Evolutionary conservation across 2,888 invertebrate genomes (phyloP), one percentile per base, ranked within the genome.

Genomic region (Patella pellucida): DNA sequence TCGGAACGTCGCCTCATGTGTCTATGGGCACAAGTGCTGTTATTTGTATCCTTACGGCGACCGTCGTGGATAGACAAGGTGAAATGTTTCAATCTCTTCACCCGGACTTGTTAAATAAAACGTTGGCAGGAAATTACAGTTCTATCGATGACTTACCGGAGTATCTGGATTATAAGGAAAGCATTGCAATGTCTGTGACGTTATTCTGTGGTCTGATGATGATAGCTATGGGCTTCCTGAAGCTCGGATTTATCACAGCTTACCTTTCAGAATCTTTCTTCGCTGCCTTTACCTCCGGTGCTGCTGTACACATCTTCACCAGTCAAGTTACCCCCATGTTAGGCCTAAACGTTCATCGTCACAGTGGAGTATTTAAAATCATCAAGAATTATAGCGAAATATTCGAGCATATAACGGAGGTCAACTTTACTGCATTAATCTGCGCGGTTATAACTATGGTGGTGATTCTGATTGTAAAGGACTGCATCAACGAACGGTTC

Each of bases 241-340:
- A 85, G 62, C 84, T 90, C 23, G 90, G 90, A 4, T 89, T 90
- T 79, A 86, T 90, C 70, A 89, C 88, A 9, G 86, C 87, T 2
- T 90, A 90, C 74, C 81, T 90, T 52, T 88, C 89, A 0, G 89
- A 89, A 76, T 87, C 89, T 0, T 89, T 90, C 78, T 87, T 90
- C 73, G 86, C 87, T 56, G 90, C 88, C 15, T 90, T 89, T 77
- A 89, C 89, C 0, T 87, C 88, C 1, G 90, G 88, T 11, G 88
- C 87, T 19, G 88, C 88, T n/a, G 83, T 90, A 5, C 88, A 89
- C 74, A 89, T 90, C 56, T 85, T 87, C 31, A 87, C 87, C 50
- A 89, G 88, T 75, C 90, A 90, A 80, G 78, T 89, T 12, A 85
- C 87, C 1, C 84, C 86, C 23, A 85, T 90, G 78, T 82, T 90